These are phyloP conservation scores for Margaritifera margaritifera DNA, from an alignment of 2,888 invertebrate species.

Conservation along the genomic window DNA sequence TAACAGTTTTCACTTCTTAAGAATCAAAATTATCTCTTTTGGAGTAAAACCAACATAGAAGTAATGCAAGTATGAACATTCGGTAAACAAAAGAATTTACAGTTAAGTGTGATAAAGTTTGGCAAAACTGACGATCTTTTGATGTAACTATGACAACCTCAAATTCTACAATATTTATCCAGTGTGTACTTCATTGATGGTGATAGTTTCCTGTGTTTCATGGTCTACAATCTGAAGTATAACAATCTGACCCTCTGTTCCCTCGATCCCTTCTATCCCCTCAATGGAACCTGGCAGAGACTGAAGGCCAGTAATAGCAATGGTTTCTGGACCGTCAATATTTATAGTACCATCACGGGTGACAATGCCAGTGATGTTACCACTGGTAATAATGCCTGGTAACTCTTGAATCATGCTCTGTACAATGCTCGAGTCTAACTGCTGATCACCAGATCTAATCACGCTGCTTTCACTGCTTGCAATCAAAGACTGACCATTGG, in stretches of 20 bases:
- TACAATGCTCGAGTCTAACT: neutral
- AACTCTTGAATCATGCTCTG: neutral
- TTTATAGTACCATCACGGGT: no score
- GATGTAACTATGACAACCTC: no score
- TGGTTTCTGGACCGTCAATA: neutral
- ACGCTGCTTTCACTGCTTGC: slow-evolving; percentile 1
- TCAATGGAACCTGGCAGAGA: slow-evolving; percentile 32
- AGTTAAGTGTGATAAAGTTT: no score
- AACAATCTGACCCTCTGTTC: slow-evolving; percentile 53
- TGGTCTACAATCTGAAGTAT: slow-evolving; percentile 62
- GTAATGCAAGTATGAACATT: no score
- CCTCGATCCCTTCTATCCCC: slow-evolving; percentile 36
- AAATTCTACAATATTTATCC: no score
- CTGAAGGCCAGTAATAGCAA: slow-evolving; percentile 36
- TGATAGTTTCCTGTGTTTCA: slow-evolving; percentile 30
- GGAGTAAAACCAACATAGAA: no score
- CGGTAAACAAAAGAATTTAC: no score
- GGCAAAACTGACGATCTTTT: no score
- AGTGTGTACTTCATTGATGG: no score
- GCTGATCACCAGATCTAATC: neutral
- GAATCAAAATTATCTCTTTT: no score
- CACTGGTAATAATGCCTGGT: neutral
- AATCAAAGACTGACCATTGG: slow-evolving; percentile 3
- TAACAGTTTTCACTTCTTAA: no score
- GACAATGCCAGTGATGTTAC: neutral